Conservation (phyloP, 1,140 invertebrate genomes). For the Laupala kohalensis region DNA sequence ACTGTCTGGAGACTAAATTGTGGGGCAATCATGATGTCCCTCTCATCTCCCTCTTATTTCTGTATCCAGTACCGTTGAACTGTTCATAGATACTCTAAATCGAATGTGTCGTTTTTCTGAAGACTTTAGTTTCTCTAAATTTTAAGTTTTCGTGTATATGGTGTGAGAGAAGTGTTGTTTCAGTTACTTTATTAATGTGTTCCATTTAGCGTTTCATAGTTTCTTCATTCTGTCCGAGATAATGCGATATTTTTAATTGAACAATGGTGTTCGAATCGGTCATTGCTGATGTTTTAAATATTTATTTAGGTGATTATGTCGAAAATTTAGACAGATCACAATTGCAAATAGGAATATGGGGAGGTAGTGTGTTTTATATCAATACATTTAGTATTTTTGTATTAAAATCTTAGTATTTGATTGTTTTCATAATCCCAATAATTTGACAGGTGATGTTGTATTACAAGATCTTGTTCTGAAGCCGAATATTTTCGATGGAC, state of each 20-base stretch:
- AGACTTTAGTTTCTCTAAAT: background rate
- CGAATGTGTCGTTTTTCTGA: background rate
- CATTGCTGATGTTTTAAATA: constrained; percentile 81
- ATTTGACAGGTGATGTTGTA: constrained; percentile 83
- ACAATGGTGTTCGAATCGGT: constrained; percentile 92
- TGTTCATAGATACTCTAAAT: background rate
- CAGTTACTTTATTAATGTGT: background rate
- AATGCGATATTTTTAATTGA: background rate
- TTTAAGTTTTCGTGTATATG: background rate
- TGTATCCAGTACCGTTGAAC: too few relatives aligned
- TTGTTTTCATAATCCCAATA: background rate
- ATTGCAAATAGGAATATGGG: constrained; percentile 91
- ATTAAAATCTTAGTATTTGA: background rate
- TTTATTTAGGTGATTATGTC: constrained; percentile 87
- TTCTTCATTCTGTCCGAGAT: background rate
- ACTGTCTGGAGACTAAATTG: too few relatives aligned
- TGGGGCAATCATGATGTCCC: too few relatives aligned
- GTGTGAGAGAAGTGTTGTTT: background rate
- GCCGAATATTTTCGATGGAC: constrained; percentile 77
- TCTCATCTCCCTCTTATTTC: too few relatives aligned
- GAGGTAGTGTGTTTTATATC: constrained; percentile 47
- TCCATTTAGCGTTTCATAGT: background rate
- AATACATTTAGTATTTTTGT: background rate
- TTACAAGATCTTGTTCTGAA: constrained; percentile 82
- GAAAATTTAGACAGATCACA: constrained; percentile 91